Percentiles rank a stretch among this genome's conserved stretches.
phyloP scores from a whole-genome alignment of 2,113 vertebrate genomes.

The Heterochromis multidens region DNA sequence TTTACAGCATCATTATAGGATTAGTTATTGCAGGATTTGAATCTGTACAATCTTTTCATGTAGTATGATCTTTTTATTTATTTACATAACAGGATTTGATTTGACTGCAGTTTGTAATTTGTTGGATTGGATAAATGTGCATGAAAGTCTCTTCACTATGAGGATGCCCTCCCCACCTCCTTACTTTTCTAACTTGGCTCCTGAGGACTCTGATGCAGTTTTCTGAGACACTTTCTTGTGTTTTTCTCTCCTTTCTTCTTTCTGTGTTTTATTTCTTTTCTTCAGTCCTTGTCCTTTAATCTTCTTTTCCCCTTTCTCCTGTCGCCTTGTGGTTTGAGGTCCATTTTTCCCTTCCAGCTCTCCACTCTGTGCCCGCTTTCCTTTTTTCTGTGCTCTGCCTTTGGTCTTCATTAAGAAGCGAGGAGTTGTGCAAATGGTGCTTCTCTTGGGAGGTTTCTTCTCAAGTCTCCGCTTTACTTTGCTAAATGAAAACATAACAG shows the following conservation, averaged over 20 bases:
- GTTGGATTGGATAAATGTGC: background rate
- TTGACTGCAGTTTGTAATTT: background rate
- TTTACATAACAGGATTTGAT: background rate
- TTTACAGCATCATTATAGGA: too few relatives aligned
- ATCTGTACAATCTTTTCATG: too few relatives aligned
- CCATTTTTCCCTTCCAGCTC: background rate
- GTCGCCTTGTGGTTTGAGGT: constrained; percentile 29
- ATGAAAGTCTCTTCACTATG: background rate
- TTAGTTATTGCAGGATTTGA: too few relatives aligned
- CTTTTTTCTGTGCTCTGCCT: background rate
- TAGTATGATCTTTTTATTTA: background rate
- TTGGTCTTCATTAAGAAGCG: constrained; percentile 80
- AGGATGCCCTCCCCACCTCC: background rate
- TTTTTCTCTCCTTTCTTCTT: background rate
- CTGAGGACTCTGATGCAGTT: background rate
- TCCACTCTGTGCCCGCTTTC: background rate
- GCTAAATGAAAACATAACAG: constrained; percentile 65
- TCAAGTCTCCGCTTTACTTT: constrained; percentile 88
- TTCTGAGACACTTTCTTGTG: background rate
- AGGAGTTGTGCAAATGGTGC: constrained; percentile 87
- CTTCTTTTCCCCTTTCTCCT: constrained; percentile 66
- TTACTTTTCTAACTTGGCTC: constrained; percentile 48
- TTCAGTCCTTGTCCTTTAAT: background rate
- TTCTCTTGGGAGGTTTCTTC: constrained; percentile 87
- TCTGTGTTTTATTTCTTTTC: constrained; percentile 13